Base-by-base conservation (phyloP, 2,888 invertebrate genomes). In the Gari tellinella region DNA sequence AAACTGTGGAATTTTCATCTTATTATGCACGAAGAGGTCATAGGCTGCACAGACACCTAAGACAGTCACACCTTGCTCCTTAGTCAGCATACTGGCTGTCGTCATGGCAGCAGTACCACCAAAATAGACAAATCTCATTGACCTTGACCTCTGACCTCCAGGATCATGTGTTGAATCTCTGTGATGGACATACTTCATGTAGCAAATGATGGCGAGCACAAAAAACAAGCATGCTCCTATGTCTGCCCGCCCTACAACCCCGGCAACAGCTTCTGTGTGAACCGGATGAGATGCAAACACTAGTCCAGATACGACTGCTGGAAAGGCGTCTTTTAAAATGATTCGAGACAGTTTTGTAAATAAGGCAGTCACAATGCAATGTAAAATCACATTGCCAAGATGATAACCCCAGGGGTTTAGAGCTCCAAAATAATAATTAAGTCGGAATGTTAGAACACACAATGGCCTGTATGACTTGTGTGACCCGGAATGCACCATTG, bases 381-480 rank as follows among this genome's bases (percentile, higher is more conserved):
- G 98, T 72, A 97, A 94, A 65, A 96, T 92, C 69, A 98, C 95
- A 93, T 97, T 97, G 85, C 95, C 94, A 85, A 96, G 93, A 92
- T 97, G 97, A 93, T 96, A 97, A 87, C 96, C 96, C 87, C 84
- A 87, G 2, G 91, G 90, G 48, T 86, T 75, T n/a, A 91, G 83
- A 25, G 89, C 91, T 84, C 95, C 94, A 74, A 96, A 93, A 92
- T 95, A 94, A 92, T 95, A 95, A 93, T 97, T 97, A 82, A 97
- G 93, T 85, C 97, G 95, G 93, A 96, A 97, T 83, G 96, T 95
- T 79, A 97, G 95, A 81, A 97, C 96, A 92, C 96, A 96, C 86
- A 99, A 94, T 57, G 99, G 99, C 40, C 99, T 94, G 93, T 98
- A 99, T 64, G 98, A 98, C 89, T 99, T 99, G 93, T 99, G 99